Evolutionary conservation across 2,888 invertebrate genomes (phyloP).

Genomic region (Tinea pellionella): DNA sequence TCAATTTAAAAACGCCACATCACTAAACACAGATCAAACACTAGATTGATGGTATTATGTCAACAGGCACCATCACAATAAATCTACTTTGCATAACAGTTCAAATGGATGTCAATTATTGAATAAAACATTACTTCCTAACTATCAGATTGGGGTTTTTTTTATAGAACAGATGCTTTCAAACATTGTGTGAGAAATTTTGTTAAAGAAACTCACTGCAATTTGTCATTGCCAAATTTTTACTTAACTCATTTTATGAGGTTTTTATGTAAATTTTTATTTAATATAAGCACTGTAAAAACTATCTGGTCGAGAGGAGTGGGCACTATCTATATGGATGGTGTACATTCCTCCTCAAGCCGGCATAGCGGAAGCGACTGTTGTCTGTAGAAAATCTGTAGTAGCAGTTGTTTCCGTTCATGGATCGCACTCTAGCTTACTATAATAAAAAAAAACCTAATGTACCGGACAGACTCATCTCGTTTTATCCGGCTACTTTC

Average conservation of each 20-base stretch:
- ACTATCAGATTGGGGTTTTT: slow-evolving; percentile 20
- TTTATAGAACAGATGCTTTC: slow-evolving; percentile 41
- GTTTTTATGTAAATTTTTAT: slow-evolving; percentile 35
- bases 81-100: slow-evolving; percentile 57
- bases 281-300: too few species aligned
- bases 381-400: too few species aligned
- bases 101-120: slow-evolving; percentile 53
- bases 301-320: too few species aligned
- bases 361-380: too few species aligned
- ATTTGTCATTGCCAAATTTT: slow-evolving; percentile 56
- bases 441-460: too few species aligned
- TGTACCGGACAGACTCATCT: too few species aligned
- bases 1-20: slow-evolving; percentile 16
- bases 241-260: slow-evolving; percentile 28
- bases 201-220: slow-evolving; percentile 15
- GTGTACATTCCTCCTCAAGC: too few species aligned
- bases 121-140: slow-evolving; percentile 44
- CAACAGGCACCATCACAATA: slow-evolving; percentile 60
- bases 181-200: slow-evolving; percentile 41
- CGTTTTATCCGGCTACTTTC: too few species aligned
- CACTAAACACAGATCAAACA: slow-evolving; percentile 49
- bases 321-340: too few species aligned
- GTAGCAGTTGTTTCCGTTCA: too few species aligned
- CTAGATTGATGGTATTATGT: slow-evolving; percentile 66
- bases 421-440: too few species aligned